phyloP scores from a whole-genome alignment of 2,797 vertebrate species.

The Trematomus bernacchii region DNA sequence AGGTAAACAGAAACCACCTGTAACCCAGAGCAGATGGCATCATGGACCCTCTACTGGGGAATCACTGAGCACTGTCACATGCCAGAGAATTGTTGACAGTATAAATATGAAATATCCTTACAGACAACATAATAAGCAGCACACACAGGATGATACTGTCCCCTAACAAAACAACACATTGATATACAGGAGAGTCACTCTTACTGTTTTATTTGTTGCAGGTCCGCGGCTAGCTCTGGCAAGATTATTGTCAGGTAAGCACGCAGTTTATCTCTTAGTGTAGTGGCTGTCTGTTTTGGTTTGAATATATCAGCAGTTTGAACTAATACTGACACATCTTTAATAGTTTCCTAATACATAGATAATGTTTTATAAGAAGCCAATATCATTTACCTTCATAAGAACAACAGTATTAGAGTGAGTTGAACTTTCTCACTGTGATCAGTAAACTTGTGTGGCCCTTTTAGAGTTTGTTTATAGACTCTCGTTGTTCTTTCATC shows the following conservation, averaged over 20 bases:
- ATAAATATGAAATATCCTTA: neutral
- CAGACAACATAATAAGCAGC: neutral
- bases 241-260: conserved; percentile 89
- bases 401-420: neutral
- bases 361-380: neutral
- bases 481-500: conserved; percentile 9
- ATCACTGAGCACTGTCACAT: conserved; percentile 7
- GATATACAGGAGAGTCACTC: conserved; percentile 61
- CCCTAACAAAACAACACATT: conserved; percentile 1
- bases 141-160: conserved; percentile 2
- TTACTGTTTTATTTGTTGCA: conserved; percentile 81
- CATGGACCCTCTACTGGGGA: conserved; percentile 6
- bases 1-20: conserved; percentile 46
- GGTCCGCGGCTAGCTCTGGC: conserved; percentile 84
- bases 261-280: conserved; percentile 60
- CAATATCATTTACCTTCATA: neutral
- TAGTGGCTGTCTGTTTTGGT: conserved; percentile 24
- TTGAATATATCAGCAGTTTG: neutral
- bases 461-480: neutral
- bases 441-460: neutral
- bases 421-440: neutral
- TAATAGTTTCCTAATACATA: too few relatives aligned
- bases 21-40: conserved; percentile 47
- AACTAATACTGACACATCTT: too few relatives aligned
- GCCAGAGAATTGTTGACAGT: conserved; percentile 10